Conservation (phyloP, 2,888 invertebrate genomes). For the Onchidella celtica region DNA sequence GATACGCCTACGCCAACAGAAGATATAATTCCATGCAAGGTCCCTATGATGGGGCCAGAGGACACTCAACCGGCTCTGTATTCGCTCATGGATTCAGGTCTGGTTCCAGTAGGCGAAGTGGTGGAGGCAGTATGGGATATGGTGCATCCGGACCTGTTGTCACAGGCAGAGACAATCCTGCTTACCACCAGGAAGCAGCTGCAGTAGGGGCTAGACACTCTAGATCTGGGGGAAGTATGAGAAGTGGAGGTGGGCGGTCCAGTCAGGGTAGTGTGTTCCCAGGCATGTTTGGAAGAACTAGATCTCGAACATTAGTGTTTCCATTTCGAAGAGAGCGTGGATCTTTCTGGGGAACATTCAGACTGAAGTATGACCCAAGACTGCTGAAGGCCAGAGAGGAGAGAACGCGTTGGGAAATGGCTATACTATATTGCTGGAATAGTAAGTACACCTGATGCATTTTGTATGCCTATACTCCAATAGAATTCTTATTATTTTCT, state of each 20-base stretch:
- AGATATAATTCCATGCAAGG: not conserved
- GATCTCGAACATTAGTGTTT: constrained; percentile 23
- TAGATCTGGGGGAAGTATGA: not conserved
- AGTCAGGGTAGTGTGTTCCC: constrained; percentile 27
- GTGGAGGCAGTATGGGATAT: not conserved
- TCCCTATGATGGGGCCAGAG: not conserved
- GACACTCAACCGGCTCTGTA: not conserved
- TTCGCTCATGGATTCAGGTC: not conserved
- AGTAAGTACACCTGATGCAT: constrained; percentile 25
- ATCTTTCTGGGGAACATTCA: constrained; percentile 28
- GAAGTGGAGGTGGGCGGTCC: not conserved
- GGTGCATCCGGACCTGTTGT: not conserved
- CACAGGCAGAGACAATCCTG: not conserved
- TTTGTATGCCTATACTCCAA: not conserved
- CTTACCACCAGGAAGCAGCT: not conserved
- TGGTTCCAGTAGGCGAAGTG: too few relatives aligned
- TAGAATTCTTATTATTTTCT: too few relatives aligned
- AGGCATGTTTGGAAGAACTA: constrained; percentile 30
- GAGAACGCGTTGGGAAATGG: constrained; percentile 49
- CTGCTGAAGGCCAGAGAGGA: constrained; percentile 50
- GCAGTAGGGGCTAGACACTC: not conserved
- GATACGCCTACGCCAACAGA: not conserved
- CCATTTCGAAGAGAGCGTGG: constrained; percentile 27
- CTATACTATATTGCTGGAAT: constrained; percentile 35
- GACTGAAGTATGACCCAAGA: constrained; percentile 49